A percentile compares a stretch with the other conserved stretches of the same genome.
Conservation (phyloP, 2,888 invertebrate genomes). For the Microplitis deprimator region DNA sequence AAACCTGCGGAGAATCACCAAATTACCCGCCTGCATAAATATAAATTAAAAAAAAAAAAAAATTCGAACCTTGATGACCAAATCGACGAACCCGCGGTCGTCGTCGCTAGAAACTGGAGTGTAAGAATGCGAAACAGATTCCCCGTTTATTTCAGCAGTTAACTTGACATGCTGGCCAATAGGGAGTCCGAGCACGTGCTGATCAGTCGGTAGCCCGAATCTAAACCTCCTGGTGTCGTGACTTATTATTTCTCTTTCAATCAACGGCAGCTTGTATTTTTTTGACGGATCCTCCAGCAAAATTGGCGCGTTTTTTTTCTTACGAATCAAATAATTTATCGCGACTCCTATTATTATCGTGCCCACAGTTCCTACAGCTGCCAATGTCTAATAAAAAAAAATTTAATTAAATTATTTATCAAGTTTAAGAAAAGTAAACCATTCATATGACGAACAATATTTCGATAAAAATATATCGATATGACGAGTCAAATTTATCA, state of each 20-base stretch:
- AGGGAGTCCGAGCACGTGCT: constrained; percentile 91
- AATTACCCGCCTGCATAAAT: neutral
- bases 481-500: no score
- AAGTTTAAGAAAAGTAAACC: neutral
- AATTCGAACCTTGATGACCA: constrained; percentile 85
- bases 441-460: no score
- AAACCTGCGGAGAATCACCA: constrained; percentile 77
- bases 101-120: constrained; percentile 98
- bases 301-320: constrained; percentile 72
- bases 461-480: no score
- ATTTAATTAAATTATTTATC: neutral
- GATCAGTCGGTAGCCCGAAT: constrained; percentile 88
- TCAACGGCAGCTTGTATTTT: constrained; percentile 89
- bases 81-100: constrained; percentile 91
- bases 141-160: constrained; percentile 88
- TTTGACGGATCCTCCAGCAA: constrained; percentile 85
- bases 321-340: constrained; percentile 71
- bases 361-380: constrained; percentile 73
- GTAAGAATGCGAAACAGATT: constrained; percentile 94
- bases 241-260: constrained; percentile 89
- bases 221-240: constrained; percentile 96
- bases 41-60: neutral
- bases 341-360: constrained; percentile 73
- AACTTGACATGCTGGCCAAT: constrained; percentile 96
- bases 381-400: constrained; percentile 69